A percentile compares a stretch with the other conserved stretches of the same genome.
phyloP scores from a whole-genome alignment of 2,113 vertebrate species.

The Turdus rufiventris region DNA sequence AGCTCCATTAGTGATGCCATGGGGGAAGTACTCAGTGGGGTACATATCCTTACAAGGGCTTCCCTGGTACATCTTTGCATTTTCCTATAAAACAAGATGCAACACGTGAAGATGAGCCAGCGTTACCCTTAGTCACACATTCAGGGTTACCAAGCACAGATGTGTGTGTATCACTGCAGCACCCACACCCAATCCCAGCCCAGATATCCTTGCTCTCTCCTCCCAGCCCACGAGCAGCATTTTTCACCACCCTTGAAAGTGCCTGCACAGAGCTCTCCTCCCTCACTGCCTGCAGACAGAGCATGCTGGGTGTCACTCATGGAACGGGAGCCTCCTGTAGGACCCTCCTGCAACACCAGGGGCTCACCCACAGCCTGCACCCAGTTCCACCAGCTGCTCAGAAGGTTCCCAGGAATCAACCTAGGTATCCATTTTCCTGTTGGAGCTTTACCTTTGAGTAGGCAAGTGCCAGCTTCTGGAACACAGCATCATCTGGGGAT shows the following conservation, averaged over 20 bases:
- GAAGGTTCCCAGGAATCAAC: not conserved
- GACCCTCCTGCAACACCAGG: not conserved
- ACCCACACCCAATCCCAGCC: not conserved
- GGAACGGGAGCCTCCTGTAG: not conserved
- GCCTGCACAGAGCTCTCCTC: not conserved
- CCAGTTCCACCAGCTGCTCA: not conserved
- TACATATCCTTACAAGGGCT: constrained; percentile 85
- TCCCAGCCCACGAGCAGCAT: not conserved
- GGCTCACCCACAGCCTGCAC: not conserved
- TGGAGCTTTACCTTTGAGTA: constrained; percentile 85
- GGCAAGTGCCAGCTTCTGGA: constrained; percentile 84
- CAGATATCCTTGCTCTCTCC: not conserved
- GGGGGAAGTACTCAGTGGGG: constrained; percentile 82
- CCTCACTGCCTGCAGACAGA: not conserved
- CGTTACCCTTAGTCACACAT: not conserved
- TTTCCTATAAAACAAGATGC: constrained; percentile 77
- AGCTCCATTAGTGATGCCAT: constrained; percentile 97
- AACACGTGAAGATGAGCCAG: not conserved
- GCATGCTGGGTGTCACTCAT: not conserved
- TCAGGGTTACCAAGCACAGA: not conserved
- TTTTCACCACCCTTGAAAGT: not conserved
- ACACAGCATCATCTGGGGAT: constrained; percentile 89
- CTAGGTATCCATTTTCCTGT: not conserved
- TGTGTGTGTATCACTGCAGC: not conserved
- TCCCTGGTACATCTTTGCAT: constrained; percentile 87